These are phyloP conservation scores for Drosophila varians DNA, from an alignment of 1,140 invertebrate genomes.

Conservation along the genomic window DNA sequence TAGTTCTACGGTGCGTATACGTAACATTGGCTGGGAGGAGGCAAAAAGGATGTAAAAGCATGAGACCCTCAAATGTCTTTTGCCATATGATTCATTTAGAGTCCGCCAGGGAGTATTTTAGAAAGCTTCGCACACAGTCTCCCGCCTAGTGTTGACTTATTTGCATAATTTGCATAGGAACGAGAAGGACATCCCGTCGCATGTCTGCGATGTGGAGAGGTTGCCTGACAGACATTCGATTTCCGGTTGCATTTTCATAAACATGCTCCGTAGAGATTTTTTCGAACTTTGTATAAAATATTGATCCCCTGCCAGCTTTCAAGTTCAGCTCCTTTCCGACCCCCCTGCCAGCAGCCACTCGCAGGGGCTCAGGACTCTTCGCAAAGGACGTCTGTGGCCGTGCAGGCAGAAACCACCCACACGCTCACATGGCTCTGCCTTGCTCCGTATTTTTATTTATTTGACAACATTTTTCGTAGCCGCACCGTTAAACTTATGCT, in stretches of 20 bases:
- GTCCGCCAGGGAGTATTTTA: slow-evolving; percentile 25
- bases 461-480: slow-evolving; percentile 66
- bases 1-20: slow-evolving; percentile 52
- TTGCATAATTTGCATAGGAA: slow-evolving; percentile 65
- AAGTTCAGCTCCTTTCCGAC: slow-evolving; percentile 41
- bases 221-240: slow-evolving; percentile 74
- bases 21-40: slow-evolving; percentile 13
- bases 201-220: slow-evolving; percentile 62
- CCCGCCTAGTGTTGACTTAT: slow-evolving; percentile 49
- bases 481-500: slow-evolving; percentile 70
- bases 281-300: slow-evolving; percentile 66
- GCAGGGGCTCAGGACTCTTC: too few relatives aligned
- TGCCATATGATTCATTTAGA: slow-evolving; percentile 69
- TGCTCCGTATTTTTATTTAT: slow-evolving; percentile 59
- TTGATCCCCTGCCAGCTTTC: slow-evolving; percentile 72
- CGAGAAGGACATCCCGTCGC: slow-evolving; percentile 1
- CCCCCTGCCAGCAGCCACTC: slow-evolving; percentile 33
- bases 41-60: slow-evolving; percentile 59
- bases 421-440: slow-evolving; percentile 18
- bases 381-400: slow-evolving; percentile 45
- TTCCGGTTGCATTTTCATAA: slow-evolving; percentile 78
- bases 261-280: slow-evolving; percentile 64
- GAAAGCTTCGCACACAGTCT: slow-evolving; percentile 29
- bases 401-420: slow-evolving; percentile 48
- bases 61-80: slow-evolving; percentile 59